Base-by-base conservation (phyloP, 2,888 invertebrate species). In the Sphaeridia pumilis region DNA sequence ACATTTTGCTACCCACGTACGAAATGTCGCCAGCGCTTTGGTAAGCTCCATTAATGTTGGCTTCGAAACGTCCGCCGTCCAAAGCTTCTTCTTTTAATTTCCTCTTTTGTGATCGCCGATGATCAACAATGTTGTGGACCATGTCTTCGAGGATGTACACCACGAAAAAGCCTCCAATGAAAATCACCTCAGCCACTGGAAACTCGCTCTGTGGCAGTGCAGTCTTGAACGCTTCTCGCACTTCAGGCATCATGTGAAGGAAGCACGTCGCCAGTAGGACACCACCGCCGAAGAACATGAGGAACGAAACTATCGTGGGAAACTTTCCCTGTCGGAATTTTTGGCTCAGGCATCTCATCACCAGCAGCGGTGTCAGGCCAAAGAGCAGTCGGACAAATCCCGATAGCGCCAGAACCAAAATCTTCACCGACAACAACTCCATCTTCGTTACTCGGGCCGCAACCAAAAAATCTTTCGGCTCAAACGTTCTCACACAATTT, bases 251-350 rank as follows among this genome's bases (percentile, higher is more conserved):
- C 73, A 77, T 74, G 64, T 77, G 77, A n/a, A 76, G 68, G 60
- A 77, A 76, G 55, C 75, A 75, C 2, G 77, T 77, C 27, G 76
- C 75, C 50, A 78, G 70, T n/a, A 78, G 67, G 2, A 77, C 75
- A 7, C 77, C 77, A 7, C 76, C 76, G 21, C 77, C 76, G 59
- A 77, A 75, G 42, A 74, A 74, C 51, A 71, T 61, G 35, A 67
- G 59, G 25, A 55, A 46, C 21, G 66, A 66, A 34, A 67, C 59
- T 27, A 51, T 65, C 52, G 54, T 70, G 69, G 42, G 46, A 28
- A 38, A 34, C 25, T 46, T 54, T 50, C 26, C 50, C 43, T 58
- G 59, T 46, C 42, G 44, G 35, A 52, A 54, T 47, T 45, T 59
- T 14, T 12, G 57, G 26, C 42, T 44, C 14, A 74, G 60, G 17